Conservation (phyloP, 2,888 invertebrate species). For the Thecophora atra region DNA sequence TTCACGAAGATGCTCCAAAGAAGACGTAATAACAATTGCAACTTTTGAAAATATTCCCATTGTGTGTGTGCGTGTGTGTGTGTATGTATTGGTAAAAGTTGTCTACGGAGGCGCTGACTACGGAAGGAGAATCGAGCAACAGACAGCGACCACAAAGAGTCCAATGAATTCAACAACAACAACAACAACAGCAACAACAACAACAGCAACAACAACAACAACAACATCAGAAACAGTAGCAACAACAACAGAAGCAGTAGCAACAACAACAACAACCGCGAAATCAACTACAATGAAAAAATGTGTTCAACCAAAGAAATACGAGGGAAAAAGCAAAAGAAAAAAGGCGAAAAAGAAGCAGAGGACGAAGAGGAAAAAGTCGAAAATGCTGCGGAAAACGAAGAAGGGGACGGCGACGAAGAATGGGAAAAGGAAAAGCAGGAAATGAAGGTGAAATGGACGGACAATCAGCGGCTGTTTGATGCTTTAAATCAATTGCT, state of each 20-base stretch:
- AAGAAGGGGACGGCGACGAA: background rate
- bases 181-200: constrained; percentile 29
- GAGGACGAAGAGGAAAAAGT: no score
- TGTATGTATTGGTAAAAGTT: constrained; percentile 31
- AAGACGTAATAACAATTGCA: constrained; percentile 24
- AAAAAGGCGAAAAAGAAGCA: no score
- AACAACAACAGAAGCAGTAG: no score
- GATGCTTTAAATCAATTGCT: background rate
- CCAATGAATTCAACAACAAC: constrained; percentile 33
- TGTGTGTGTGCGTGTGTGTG: constrained; percentile 18
- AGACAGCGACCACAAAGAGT: constrained; percentile 2
- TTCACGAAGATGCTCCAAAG: constrained; percentile 18
- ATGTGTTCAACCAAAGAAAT: background rate
- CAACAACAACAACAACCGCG: no score
- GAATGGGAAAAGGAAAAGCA: background rate
- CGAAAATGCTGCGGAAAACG: no score
- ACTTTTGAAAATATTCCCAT: constrained; percentile 6
- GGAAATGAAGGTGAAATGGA: background rate
- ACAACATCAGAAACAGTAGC: constrained; percentile 4
- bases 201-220: constrained; percentile 28
- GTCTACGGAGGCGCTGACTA: constrained; percentile 22
- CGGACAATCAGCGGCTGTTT: no score
- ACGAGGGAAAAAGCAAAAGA: background rate
- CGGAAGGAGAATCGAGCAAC: no score
- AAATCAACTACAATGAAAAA: background rate